Base-by-base conservation (phyloP, 2,797 vertebrate species). In the Intellagama lesueurii region DNA sequence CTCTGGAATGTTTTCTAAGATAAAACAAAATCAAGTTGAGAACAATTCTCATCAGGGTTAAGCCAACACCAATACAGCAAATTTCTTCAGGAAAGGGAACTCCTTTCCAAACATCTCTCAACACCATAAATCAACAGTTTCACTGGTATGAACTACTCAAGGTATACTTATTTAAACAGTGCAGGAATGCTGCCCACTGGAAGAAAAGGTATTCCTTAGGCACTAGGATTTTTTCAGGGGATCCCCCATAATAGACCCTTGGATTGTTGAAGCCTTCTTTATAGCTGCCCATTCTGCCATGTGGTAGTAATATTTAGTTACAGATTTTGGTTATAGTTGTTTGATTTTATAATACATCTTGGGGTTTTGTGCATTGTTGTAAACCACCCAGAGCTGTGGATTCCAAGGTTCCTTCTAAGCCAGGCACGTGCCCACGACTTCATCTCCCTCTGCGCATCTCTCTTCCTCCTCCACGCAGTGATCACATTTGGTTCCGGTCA, bases 1-100 rank as follows among this genome's bases (percentile, higher is more conserved):
- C 96, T 99, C 99, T 92, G 99, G 99, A 97, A 99, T 99, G 97
- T 99, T 99, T 98, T 99, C 99, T 99, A 94, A 78, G 88, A 82
- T 90, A 93, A 56, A 87, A 88, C 3, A 89, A 87, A 88, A 2
- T 7, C 3, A 90, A 79, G 4, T 7, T 44, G 22, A 86, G 60
- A 83, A 49, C 75, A 83, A 0, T 12, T 7, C 5, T 64, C 66
- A 24, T n/a, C n/a, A 72, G 70, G 5, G 35, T n/a, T 87, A 56
- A 81, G n/a, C 7, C 32, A 70, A 64, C 11, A 81, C 79, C 68
- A 52, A 32, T 64, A 6, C 5, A 4, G 49, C 1, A 89, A 22
- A 77, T 91, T 49, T 83, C 35, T 73, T 90, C 26, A 35, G 40
- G 47, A 69, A 40, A 24, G 30, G 19, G 12, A 68, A 76, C 6